Evolutionary conservation across 2,888 invertebrate genomes (phyloP), one percentile per base, ranked within the genome.

Genomic region (Xylota sylvarum): DNA sequence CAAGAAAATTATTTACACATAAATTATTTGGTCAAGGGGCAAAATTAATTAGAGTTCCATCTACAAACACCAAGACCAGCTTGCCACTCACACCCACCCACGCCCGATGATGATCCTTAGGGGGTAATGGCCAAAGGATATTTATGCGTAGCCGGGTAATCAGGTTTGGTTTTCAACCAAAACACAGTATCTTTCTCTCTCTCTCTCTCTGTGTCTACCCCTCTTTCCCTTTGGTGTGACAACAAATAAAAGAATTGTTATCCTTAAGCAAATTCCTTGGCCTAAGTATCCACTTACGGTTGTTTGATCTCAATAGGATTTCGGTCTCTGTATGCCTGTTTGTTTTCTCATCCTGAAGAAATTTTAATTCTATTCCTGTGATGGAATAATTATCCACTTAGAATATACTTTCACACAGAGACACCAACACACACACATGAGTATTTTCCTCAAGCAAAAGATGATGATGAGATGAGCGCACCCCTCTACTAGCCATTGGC

Each of bases 21-120:
- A 86, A 73, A 82, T 86, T 81, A 86, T 73, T 77, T 77, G 86
- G 77, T 82, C 82, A 82, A 82, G 69, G 82, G 77, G 77, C 73
- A 82, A 86, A 81, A 82, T 86, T 86, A 86, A 85, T 85, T 85
- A 81, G 81, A 56, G 30, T n/a, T 43, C 32, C 56, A 70, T 77
- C 23, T 3, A 14, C 40, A 12, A 14, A 35, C 46, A 40, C 40
- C 37, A n/a, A n/a, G n/a, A n/a, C n/a, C n/a, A n/a, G n/a, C n/a
- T n/a, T n/a, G n/a, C n/a, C n/a, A n/a, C 55, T 4, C 30, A 46
- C 6, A 23, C 27, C 30, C 17, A n/a, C n/a, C n/a, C 4, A 6
- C 60, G 30, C n/a, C 52, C 10, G 55, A 17, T 48, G 46, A 62
- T 74, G 32, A 67, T 81, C 80, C 80, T 67, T 74, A 30, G 55